phyloP scores from a whole-genome alignment of 2,113 vertebrate species.

The Calidris pugnax region DNA sequence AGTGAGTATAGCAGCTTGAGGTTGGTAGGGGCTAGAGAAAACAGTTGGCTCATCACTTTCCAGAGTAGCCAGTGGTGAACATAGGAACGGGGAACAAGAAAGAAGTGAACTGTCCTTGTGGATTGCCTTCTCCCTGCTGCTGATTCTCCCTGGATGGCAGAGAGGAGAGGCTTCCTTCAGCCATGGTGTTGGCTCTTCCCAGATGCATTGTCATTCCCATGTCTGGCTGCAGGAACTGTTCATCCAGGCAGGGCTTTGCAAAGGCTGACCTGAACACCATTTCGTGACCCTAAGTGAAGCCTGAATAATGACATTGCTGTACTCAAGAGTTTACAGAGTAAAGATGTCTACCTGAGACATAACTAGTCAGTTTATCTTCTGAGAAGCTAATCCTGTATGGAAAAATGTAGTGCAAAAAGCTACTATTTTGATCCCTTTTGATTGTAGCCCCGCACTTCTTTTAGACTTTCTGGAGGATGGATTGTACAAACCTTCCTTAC shows the following conservation, averaged over 20 bases:
- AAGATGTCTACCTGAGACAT: not conserved
- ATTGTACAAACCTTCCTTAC: not conserved
- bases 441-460: not conserved
- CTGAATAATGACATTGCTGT: not conserved
- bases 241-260: not conserved
- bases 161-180: not conserved
- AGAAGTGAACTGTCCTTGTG: not conserved
- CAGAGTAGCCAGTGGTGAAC: accelerated
- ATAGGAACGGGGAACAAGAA: not conserved
- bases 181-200: accelerated
- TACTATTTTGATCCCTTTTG: not conserved
- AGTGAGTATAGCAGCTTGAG: not conserved
- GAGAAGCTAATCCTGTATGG: not conserved
- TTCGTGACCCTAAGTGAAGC: not conserved
- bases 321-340: not conserved
- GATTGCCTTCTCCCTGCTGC: not conserved
- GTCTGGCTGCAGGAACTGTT: not conserved
- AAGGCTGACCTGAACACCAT: not conserved
- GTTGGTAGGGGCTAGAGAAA: not conserved
- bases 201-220: not conserved
- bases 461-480: not conserved
- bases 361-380: not conserved
- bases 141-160: not conserved
- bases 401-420: not conserved
- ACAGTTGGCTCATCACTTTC: not conserved